Evolutionary conservation across 2,113 vertebrate species (phyloP), one percentile per base, ranked within the genome.

Genomic region (Notarius lentiginosus): DNA sequence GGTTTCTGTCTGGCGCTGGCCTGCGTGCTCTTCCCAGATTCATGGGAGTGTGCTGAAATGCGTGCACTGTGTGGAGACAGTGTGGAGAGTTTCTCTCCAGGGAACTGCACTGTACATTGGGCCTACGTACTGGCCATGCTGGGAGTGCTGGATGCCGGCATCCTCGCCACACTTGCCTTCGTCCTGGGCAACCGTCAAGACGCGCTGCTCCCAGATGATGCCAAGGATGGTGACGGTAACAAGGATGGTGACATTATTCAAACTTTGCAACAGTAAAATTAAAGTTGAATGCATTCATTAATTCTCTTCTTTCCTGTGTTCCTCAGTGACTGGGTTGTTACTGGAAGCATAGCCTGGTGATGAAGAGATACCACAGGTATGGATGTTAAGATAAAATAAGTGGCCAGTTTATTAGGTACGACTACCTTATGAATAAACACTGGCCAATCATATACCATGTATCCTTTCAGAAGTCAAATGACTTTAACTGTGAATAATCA

Each of bases 121-220:
- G 95, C 95, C 56, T 96, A 94, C 85, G 92, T 95, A n/a, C 91
- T 97, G 65, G 96, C 96, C 89, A 86, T 97, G 41, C 92, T 97
- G 85, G 96, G 96, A 0, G 93, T 96, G 18, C 89, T 96, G 75
- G 96, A 97, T 0, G 95, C 96, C 1, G 92, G 93, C 20, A 96
- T 96, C 47, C 92, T 96, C 87, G 93, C 96, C 70, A 96, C 94
- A 0, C 88, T 96, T 61, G 96, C 96, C 2, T 96, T 97, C 7
- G 95, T 96, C 2, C 92, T 97, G 2, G 96, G 95, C 7, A 97
- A 96, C 90, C 91, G 95, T 11, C 96, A 97, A 83, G 96, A 97
- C 0, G 95, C 95, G 0, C 93, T 97, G 65, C 93, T 96, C 68
- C 96, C 96, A 0, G 93, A 93, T 0, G 93, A 95, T 0, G 22